Conservation (phyloP, 2,888 invertebrate genomes). For the Cheilosia grossa region DNA sequence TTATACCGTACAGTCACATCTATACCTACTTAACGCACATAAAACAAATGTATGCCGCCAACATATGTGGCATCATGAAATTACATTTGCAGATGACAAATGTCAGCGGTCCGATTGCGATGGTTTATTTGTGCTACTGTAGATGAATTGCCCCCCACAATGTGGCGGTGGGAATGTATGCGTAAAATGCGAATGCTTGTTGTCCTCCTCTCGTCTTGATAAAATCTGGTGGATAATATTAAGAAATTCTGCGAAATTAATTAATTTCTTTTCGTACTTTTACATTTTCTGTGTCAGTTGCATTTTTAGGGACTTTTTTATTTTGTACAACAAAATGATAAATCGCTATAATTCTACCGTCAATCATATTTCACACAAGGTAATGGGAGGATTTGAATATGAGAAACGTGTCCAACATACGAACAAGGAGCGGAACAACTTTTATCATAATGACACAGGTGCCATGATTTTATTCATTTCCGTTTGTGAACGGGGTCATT, state of each 20-base stretch:
- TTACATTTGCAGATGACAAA: constrained; percentile 43
- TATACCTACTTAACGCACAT: not conserved
- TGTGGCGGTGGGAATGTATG: constrained; percentile 1
- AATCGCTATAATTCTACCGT: not conserved
- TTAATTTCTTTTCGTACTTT: constrained; percentile 21
- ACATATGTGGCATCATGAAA: constrained; percentile 39
- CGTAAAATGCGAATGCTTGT: not conserved
- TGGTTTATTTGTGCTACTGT: constrained; percentile 2
- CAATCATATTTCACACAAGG: not conserved
- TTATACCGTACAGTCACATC: not conserved
- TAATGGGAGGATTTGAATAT: constrained; percentile 18
- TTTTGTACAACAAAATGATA: not conserved
- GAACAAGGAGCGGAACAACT: constrained; percentile 1
- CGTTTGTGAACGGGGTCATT: constrained; percentile 15
- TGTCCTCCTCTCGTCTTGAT: constrained; percentile 1
- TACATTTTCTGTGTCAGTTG: constrained; percentile 21
- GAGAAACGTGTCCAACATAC: constrained; percentile 9
- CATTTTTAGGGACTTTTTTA: constrained; percentile 18
- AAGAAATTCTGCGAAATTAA: constrained; percentile 53
- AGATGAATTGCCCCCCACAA: constrained; percentile 6
- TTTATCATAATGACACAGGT: constrained; percentile 3
- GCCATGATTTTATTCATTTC: constrained; percentile 29
- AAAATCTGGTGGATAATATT: constrained; percentile 1
- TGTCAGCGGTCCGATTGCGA: not conserved
- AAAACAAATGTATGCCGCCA: not conserved